Evolutionary conservation across 2,797 vertebrate genomes (phyloP).

Genomic region (Chelidonichthys spinosus): DNA sequence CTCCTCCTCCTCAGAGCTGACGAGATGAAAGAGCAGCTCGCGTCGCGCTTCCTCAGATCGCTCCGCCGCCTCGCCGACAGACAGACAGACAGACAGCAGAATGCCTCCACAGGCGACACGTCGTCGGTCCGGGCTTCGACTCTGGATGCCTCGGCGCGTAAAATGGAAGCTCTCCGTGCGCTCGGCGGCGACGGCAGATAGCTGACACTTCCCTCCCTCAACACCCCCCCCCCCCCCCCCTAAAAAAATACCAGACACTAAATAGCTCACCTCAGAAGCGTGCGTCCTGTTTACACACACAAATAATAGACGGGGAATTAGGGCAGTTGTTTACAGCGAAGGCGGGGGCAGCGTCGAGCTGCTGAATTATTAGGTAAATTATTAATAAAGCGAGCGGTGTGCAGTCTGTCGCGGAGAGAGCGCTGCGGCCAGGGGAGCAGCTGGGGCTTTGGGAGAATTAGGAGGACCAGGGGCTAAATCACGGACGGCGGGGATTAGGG

Average conservation of each 20-base stretch:
- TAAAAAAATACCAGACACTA: conserved; percentile 38
- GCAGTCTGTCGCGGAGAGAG: conserved; percentile 78
- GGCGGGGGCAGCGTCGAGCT: conserved; percentile 58
- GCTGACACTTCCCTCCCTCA: conserved; percentile 29
- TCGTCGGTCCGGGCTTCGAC: conserved; percentile 28
- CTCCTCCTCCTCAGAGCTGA: conserved; percentile 71
- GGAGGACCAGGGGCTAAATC: conserved; percentile 76
- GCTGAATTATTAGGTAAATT: conserved; percentile 79
- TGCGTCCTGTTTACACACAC: conserved; percentile 43
- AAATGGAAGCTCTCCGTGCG: conserved; percentile 61
- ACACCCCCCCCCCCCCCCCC: neutral
- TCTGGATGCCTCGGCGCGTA: conserved; percentile 56
- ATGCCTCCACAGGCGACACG: conserved; percentile 65
- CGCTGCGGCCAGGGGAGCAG: conserved; percentile 77
- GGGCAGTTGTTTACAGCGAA: conserved; percentile 62
- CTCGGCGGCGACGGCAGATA: conserved; percentile 36
- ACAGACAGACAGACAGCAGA: conserved; percentile 31
- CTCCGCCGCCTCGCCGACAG: conserved; percentile 24
- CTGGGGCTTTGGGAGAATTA: conserved; percentile 83
- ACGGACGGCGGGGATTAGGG: conserved; percentile 77
- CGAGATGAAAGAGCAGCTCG: conserved; percentile 80
- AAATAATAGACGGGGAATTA: conserved; percentile 38
- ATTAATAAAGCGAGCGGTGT: conserved; percentile 83
- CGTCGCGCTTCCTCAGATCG: conserved; percentile 55
- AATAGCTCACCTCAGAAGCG: conserved; percentile 57